A percentile compares a stretch with the other conserved stretches of the same genome.
Conservation (phyloP, 23 tunicate species). For the Halocynthia aurantium region DNA sequence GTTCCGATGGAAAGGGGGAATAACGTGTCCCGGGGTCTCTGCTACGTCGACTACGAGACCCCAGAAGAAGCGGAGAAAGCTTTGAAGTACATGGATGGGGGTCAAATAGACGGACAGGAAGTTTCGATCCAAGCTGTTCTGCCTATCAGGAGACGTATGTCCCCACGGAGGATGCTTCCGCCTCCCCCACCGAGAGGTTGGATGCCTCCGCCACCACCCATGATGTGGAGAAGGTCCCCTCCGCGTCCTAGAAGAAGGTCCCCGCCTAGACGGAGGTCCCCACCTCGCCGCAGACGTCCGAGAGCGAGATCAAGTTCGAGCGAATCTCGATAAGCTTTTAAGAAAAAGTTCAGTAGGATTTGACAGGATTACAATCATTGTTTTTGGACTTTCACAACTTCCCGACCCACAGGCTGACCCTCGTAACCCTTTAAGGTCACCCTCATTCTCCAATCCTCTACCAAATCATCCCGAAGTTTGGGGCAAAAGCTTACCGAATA, state of each 20-base stretch:
- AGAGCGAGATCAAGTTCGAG: constrained; percentile 67
- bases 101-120: constrained; percentile 96
- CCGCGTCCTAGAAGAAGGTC: constrained; percentile 45
- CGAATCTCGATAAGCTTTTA: constrained; percentile 39
- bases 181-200: constrained; percentile 54
- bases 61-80: constrained; percentile 92
- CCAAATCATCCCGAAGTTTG: too few relatives aligned
- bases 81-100: constrained; percentile 90
- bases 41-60: constrained; percentile 88
- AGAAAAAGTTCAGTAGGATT: too few relatives aligned
- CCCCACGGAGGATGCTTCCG: constrained; percentile 39
- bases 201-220: constrained; percentile 55
- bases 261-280: constrained; percentile 64
- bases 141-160: constrained; percentile 45
- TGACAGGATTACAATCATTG: too few relatives aligned
- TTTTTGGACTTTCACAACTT: too few relatives aligned
- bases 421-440: too few relatives aligned
- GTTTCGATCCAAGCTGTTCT: constrained; percentile 60
- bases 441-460: too few relatives aligned
- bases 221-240: constrained; percentile 58
- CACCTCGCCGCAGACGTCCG: constrained; percentile 54
- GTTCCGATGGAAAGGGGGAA: constrained; percentile 52
- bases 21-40: constrained; percentile 55
- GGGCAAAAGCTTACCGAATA: too few relatives aligned
- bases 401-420: too few relatives aligned